Conservation (phyloP, 2,888 invertebrate species). For the Xanthorhoe designata region DNA sequence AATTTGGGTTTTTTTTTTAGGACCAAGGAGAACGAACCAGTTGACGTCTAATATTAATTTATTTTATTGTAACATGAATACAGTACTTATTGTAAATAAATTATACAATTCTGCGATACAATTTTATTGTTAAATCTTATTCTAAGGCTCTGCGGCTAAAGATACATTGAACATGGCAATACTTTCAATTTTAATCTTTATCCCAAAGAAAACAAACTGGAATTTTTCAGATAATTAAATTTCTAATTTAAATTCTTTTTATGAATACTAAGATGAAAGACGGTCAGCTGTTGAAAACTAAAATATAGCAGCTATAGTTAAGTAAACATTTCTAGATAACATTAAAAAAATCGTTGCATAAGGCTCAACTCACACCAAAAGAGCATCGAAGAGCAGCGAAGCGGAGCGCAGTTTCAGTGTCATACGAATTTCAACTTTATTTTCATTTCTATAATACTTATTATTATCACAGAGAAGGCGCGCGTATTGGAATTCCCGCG, state of each 20-base stretch:
- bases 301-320: no score
- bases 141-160: conserved; percentile 10
- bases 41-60: conserved; percentile 50
- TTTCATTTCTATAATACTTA: no score
- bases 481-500: no score
- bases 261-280: neutral
- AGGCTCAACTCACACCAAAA: no score
- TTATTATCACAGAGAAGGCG: no score
- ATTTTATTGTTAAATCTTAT: conserved; percentile 32
- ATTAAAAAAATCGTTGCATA: no score
- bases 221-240: neutral
- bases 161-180: conserved; percentile 25
- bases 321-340: no score
- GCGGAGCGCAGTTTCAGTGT: no score
- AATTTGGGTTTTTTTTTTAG: conserved; percentile 48
- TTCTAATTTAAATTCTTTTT: neutral
- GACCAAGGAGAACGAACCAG: conserved; percentile 56
- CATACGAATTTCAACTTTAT: no score
- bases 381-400: no score
- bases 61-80: conserved; percentile 20
- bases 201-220: neutral
- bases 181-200: conserved; percentile 23
- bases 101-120: conserved; percentile 24
- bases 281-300: neutral
- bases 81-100: conserved; percentile 31